phyloP scores from a whole-genome alignment of 2,797 vertebrate species.

The Orestias chungarensis region DNA sequence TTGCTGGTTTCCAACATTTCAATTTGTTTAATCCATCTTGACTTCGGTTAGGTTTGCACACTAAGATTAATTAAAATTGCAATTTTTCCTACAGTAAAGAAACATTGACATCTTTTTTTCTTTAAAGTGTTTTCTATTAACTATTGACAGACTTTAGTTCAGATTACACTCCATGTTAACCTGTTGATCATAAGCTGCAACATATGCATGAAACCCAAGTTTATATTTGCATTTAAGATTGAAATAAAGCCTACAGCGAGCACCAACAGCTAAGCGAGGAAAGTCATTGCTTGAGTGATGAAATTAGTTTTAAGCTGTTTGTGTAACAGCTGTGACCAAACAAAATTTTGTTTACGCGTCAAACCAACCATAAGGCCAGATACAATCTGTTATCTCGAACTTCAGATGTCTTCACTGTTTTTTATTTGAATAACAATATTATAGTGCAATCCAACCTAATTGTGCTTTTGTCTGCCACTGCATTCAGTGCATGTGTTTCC shows the following conservation, averaged over 20 bases:
- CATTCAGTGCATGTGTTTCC: background rate
- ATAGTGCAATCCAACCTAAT: background rate
- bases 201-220: background rate
- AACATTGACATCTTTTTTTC: no score
- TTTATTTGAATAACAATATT: background rate
- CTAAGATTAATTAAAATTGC: background rate
- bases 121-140: constrained; percentile 15
- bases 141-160: constrained; percentile 6
- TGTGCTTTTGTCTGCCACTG: background rate
- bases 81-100: background rate
- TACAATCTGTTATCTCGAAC: background rate
- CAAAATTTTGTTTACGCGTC: background rate
- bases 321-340: background rate
- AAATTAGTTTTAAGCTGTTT: background rate
- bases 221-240: background rate
- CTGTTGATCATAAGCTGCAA: background rate
- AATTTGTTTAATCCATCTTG: background rate
- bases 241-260: background rate
- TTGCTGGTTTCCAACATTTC: background rate
- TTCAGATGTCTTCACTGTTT: background rate
- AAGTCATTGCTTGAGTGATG: background rate
- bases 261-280: background rate
- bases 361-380: background rate
- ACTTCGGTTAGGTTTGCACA: background rate
- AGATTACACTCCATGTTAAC: background rate